Conservation (phyloP, 2,113 vertebrate species). For the Hylia prasina region DNA sequence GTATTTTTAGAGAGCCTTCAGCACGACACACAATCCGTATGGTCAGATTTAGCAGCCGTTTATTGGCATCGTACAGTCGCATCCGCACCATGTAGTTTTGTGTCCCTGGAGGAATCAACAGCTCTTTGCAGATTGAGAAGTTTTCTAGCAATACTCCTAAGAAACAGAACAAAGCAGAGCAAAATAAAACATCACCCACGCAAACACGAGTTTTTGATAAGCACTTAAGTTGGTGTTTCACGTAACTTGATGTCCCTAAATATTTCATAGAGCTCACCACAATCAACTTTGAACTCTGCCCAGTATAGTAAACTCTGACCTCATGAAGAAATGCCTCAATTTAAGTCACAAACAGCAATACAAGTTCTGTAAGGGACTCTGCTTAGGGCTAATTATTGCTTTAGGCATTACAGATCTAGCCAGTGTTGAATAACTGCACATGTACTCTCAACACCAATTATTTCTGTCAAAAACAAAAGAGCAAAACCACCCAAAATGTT, state of each 20-base stretch:
- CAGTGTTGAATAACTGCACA: background rate
- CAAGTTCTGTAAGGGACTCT: background rate
- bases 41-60: conserved; percentile 86
- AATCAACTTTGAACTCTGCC: background rate
- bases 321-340: background rate
- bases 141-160: conserved; percentile 89
- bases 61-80: conserved; percentile 88
- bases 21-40: conserved; percentile 91
- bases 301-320: background rate
- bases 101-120: conserved; percentile 93
- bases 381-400: background rate
- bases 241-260: background rate
- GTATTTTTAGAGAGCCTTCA: conserved; percentile 90
- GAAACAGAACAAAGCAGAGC: background rate
- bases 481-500: background rate
- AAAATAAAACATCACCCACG: background rate
- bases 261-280: background rate
- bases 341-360: background rate
- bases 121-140: conserved; percentile 90
- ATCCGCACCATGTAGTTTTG: conserved; percentile 95
- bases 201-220: background rate
- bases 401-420: background rate
- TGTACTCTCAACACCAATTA: background rate
- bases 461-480: background rate
- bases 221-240: background rate